A percentile compares a stretch with the other conserved stretches of the same genome.
phyloP scores from a whole-genome alignment of 30 jellyfish, hydroid and myxozoan species.

The Aurelia sp. region DNA sequence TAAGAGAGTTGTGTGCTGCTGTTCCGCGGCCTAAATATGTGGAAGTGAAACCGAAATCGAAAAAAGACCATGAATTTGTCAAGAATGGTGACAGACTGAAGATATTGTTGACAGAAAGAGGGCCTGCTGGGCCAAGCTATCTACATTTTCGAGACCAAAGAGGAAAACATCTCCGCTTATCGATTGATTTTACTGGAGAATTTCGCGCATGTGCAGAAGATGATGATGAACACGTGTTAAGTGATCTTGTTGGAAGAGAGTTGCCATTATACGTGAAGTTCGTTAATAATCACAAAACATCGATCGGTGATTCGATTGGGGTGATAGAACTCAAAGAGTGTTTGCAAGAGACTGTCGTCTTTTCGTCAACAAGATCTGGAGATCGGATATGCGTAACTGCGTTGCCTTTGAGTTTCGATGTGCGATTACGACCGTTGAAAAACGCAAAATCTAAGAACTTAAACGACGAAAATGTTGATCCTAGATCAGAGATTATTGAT shows the following conservation, averaged over 20 bases:
- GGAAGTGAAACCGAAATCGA: conserved; percentile 61
- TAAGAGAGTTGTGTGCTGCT: conserved; percentile 64
- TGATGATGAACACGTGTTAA: conserved; percentile 34
- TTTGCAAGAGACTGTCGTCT: conserved; percentile 25
- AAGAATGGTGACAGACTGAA: conserved; percentile 87
- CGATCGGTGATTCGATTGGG: conserved; percentile 61
- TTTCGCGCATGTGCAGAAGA: conserved; percentile 68
- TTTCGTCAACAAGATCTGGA: conserved; percentile 42
- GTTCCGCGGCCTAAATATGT: conserved; percentile 84
- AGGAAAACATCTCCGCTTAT: conserved; percentile 88
- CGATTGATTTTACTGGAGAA: conserved; percentile 62
- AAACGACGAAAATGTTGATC: neutral
- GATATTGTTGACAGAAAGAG: conserved; percentile 79
- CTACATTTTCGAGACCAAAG: conserved; percentile 83
- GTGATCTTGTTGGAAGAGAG: conserved; percentile 34
- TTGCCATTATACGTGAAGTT: conserved; percentile 59
- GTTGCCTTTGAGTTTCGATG: conserved; percentile 51
- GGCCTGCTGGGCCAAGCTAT: conserved; percentile 81
- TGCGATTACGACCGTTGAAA: conserved; percentile 43
- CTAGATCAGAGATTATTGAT: conserved; percentile 12
- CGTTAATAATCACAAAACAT: conserved; percentile 16
- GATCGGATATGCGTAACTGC: conserved; percentile 47
- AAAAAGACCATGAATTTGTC: conserved; percentile 24
- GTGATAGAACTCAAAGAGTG: conserved; percentile 38
- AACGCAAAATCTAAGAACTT: neutral